Evolutionary conservation across 2,113 vertebrate species (phyloP), one percentile per base, ranked within the genome.

Genomic region (Centrocercus urophasianus): DNA sequence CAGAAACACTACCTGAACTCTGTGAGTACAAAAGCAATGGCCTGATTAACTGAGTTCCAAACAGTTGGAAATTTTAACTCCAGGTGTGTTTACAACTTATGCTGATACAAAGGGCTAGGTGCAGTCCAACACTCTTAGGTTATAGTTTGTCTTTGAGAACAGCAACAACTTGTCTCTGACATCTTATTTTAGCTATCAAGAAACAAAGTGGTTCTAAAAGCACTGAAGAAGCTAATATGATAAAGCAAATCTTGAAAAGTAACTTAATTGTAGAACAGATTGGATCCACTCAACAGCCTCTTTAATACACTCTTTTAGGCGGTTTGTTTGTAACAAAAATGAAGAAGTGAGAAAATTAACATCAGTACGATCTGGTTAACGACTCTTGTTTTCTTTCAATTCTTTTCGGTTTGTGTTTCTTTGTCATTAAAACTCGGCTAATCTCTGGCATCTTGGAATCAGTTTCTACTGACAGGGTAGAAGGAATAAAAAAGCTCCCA

Each of bases 361-460:
- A 40, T 81, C 50, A 89, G 43, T 2, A 2, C 63, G 50, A 92
- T 91, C 61, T 77, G 57, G 72, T 47, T 94, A 92, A 96, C 94
- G 64, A 32, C 22, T 91, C 60, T 90, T 97, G 82, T 95, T 97
- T 97, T 96, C 82, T 96, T 97, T 96, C 87, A 80, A 88, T 96
- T 95, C 84, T 73, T 96, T 96, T 93, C 92, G 30, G 80, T 93
- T 96, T 95, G 84, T 93, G 59, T 90, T 91, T 63, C 74, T 96
- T 96, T 97, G 91, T 96, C 90, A 79, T 45, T 71, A 93, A 97
- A 94, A 60, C 85, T 93, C 28, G 2, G 63, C 27, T 97, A 97
- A 97, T 96, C 91, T 96, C 75, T 42, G 2, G 2, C 38, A 65
- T 95, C 92, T 95, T 80, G 83, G 81, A 96, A 89, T 75, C 88